Base-by-base conservation (phyloP, 2,113 vertebrate species). In the Seriola dumerili region DNA sequence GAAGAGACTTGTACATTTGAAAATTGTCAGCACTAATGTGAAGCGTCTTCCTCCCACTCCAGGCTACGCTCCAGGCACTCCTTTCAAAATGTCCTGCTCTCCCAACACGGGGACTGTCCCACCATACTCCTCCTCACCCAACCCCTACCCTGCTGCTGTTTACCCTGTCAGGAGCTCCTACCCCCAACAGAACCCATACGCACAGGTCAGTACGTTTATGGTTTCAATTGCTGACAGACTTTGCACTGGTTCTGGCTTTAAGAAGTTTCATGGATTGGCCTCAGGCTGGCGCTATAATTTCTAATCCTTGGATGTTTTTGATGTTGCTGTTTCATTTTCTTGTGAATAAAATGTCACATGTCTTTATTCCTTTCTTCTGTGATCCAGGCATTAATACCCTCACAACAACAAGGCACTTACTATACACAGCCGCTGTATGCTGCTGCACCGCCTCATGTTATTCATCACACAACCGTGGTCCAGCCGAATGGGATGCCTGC, bases 401-500 rank as follows among this genome's bases (percentile, higher is more conserved):
- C 87, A 78, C 93, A 93, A 92, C 97, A 99, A 94, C 98, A 99
- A 94, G 98, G 98, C 90, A 93, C 98, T 71, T 99, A 99, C 50
- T 99, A 99, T 93, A 98, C 98, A 84, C 98, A 99, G 95, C 98
- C 98, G 17, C 93, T 99, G 82, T 99, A 99, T 72, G 98, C 98
- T 72, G 98, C 98, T 55, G 97, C 98, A 2, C 98, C 97, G 50
- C 98, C 98, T 46, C 98, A 99, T 63, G 98, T 99, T 94, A 99
- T 99, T 85, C 98, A 99, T 93, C 98, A 99, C 94, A 99, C 98
- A 83, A 99, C 98, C 1, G 98, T 99, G 93, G 98, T 99, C 89
- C 98, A 99, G 94, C 98, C 98, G 23, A 99, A 99, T 0, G 98
- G 98, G 88, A 97, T 99, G 97, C 98, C 98, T 8, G 97, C 98